phyloP scores from a whole-genome alignment of 2,797 vertebrate species.

The Tapirus indicus region DNA sequence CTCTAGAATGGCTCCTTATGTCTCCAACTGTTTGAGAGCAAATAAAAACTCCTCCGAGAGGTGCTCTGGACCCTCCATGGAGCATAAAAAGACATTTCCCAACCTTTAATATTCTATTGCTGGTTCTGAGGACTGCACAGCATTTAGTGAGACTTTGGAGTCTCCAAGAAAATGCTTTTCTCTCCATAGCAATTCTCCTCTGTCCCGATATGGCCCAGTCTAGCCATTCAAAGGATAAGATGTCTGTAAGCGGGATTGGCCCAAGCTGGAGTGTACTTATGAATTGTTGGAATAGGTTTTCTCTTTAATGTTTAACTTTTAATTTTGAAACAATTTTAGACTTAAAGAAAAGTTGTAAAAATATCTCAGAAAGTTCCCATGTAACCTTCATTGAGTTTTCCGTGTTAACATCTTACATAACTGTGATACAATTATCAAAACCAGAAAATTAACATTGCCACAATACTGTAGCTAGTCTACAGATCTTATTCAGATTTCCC shows the following conservation, averaged over 20 bases:
- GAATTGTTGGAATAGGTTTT: not conserved
- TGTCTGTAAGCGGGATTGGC: not conserved
- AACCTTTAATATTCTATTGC: not conserved
- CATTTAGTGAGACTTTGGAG: not conserved
- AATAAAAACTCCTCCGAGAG: not conserved
- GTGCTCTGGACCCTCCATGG: not conserved
- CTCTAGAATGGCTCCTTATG: not conserved
- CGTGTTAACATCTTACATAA: not conserved
- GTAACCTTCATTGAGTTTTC: not conserved
- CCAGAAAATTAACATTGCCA: not conserved
- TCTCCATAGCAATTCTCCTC: not conserved
- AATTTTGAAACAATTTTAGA: slow-evolving; percentile 24
- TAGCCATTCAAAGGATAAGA: not conserved
- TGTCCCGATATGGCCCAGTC: not conserved
- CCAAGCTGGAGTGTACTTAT: not conserved
- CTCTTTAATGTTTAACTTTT: not conserved
- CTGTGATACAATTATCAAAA: not conserved
- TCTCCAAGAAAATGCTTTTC: not conserved
- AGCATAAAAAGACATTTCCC: not conserved
- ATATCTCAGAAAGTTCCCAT: not conserved
- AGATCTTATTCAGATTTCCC: not conserved
- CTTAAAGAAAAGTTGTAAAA: slow-evolving; percentile 24
- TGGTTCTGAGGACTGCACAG: not conserved
- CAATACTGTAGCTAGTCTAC: not conserved
- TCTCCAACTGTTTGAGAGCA: not conserved